Evolutionary conservation across 2,888 invertebrate species (phyloP), one percentile per base, ranked within the genome.

Genomic region (Lasius fuliginosus): DNA sequence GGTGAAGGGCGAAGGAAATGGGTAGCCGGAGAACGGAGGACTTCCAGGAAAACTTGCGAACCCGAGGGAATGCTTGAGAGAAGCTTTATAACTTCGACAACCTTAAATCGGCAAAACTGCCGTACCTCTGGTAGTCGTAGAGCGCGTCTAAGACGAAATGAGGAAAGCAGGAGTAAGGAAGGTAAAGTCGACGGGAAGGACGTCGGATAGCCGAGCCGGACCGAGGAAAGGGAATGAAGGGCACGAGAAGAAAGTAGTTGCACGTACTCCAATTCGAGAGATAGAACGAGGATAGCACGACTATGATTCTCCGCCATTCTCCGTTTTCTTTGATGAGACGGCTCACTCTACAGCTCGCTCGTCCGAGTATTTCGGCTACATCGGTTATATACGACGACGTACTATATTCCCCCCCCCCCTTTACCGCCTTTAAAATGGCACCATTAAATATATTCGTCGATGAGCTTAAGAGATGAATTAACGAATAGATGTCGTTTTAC

Each of bases 41-140:
- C 82, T 90, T 86, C 33, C 82, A 68, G 84, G 65, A 85, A 91
- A 92, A 92, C 90, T 92, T 92, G 85, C 77, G 79, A 86, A 87
- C 88, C 89, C 92, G 67, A 56, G 90, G 91, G 91, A 91, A 90
- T 86, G 88, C 90, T 91, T 88, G 87, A 89, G 87, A 89, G 89
- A 91, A 90, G 91, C 91, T 91, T 91, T 91, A 91, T 88, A 92
- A 92, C 92, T 92, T 91, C 88, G 91, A 90, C 92, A 90, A 91
- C 89, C 92, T 92, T 89, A 92, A 92, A 92, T 92, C 90, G 91
- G 86, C 90, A 84, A 89, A 89, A 89, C 90, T 88, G 89, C 88
- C 86, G 75, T 85, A 89, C 81, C 77, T 86, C 82, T 85, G 82
- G 81, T 79, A 81, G 74, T 83, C 83, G 81, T 74, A 83, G 82